Conservation (phyloP, 2,888 invertebrate genomes). For the Brachyopa scutellaris region DNA sequence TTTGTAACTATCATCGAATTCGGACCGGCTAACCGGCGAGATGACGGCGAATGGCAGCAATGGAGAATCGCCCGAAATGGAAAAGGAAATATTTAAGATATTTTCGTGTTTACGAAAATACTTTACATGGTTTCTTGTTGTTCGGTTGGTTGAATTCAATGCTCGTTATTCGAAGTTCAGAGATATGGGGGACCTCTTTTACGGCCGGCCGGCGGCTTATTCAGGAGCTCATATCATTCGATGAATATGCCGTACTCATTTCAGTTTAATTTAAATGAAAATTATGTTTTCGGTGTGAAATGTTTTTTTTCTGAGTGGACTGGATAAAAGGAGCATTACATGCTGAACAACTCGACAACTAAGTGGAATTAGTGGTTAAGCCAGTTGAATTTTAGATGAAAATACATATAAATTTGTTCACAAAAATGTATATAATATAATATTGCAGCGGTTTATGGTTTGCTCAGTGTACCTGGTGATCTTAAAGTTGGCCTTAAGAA, state of each 20-base stretch:
- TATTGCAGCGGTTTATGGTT: too few species aligned
- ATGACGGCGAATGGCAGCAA: slow-evolving; percentile 65
- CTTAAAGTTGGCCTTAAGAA: too few species aligned
- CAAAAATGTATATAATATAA: too few species aligned
- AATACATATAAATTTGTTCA: too few species aligned
- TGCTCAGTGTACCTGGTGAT: too few species aligned
- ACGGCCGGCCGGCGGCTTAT: slow-evolving; percentile 25
- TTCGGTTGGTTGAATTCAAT: slow-evolving; percentile 38
- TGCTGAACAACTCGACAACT: not conserved
- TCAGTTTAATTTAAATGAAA: slow-evolving; percentile 34
- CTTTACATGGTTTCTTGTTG: slow-evolving; percentile 61
- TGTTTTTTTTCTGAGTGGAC: not conserved
- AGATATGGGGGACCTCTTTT: slow-evolving; percentile 3
- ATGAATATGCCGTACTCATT: slow-evolving; percentile 24
- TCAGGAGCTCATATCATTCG: slow-evolving; percentile 45
- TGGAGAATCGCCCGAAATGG: slow-evolving; percentile 67
- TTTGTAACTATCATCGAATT: slow-evolving; percentile 44
- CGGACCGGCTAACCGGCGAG: slow-evolving; percentile 48
- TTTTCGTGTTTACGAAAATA: slow-evolving; percentile 70
- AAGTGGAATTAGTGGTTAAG: slow-evolving; percentile 16
- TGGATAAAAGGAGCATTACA: not conserved
- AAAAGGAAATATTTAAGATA: slow-evolving; percentile 66
- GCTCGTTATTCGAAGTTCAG: slow-evolving; percentile 6
- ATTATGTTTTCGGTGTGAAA: slow-evolving; percentile 27
- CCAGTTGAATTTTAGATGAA: slow-evolving; percentile 2